A percentile compares a stretch with the other conserved stretches of the same genome.
phyloP scores from a whole-genome alignment of 2,113 vertebrate species.

The Oreotragus oreotragus region DNA sequence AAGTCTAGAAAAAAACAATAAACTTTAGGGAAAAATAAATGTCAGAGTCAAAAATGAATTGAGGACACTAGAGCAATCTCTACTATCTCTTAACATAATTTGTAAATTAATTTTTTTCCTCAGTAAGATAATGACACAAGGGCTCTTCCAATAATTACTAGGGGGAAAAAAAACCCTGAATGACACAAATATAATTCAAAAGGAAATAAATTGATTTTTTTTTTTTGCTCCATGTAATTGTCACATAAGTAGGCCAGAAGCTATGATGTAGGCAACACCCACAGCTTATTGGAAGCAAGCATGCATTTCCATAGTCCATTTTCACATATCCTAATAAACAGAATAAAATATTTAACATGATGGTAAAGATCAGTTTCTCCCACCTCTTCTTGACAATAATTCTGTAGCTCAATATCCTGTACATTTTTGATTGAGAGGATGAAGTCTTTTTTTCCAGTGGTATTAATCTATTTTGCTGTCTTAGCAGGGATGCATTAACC shows the following conservation, averaged over 20 bases:
- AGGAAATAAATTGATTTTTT: slow-evolving; percentile 74
- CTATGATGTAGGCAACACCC: slow-evolving; percentile 54
- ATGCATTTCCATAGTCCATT: slow-evolving; percentile 61
- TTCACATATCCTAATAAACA: slow-evolving; percentile 50
- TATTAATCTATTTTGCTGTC: slow-evolving; percentile 78
- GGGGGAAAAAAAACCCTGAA: not conserved
- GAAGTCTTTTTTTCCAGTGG: slow-evolving; percentile 56
- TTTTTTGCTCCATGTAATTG: slow-evolving; percentile 67
- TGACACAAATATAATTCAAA: slow-evolving; percentile 67
- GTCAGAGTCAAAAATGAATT: slow-evolving; percentile 36
- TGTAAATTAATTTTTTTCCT: slow-evolving; percentile 74
- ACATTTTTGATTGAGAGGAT: slow-evolving; percentile 58
- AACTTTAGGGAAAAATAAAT: slow-evolving; percentile 31
- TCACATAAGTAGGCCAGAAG: slow-evolving; percentile 61
- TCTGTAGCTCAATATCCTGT: slow-evolving; percentile 36
- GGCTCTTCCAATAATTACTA: slow-evolving; percentile 55
- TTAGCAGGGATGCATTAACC: slow-evolving; percentile 73
- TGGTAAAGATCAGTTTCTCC: slow-evolving; percentile 57
- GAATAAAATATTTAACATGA: slow-evolving; percentile 69
- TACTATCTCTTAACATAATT: slow-evolving; percentile 54
- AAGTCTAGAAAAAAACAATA: slow-evolving; percentile 33
- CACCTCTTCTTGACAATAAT: slow-evolving; percentile 61
- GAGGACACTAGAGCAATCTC: slow-evolving; percentile 23
- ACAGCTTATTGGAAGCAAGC: slow-evolving; percentile 44
- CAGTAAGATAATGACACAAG: slow-evolving; percentile 50